Base-by-base conservation (phyloP, 2,797 vertebrate genomes). In the Graptemys geographica region DNA sequence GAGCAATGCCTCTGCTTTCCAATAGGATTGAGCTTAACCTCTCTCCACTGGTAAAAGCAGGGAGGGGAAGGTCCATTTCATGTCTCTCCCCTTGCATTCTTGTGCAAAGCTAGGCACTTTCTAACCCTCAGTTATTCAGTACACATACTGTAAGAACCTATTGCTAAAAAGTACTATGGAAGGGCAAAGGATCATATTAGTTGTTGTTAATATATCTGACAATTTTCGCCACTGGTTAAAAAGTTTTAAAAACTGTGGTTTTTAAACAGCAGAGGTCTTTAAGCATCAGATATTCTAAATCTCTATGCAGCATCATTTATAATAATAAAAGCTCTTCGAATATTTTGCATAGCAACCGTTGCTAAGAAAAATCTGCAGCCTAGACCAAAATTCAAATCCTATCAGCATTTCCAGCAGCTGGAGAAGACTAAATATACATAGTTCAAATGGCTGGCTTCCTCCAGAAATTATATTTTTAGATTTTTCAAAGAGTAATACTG, bases 311-410 rank as follows among this genome's bases (percentile, higher is more conserved):
- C 88, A 96, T 95, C 84, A 97, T 57, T 95, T 97, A 96, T 87
- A 96, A 89, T 92, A 97, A 89, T 91, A 97, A 89, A 92, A 95
- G 96, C 80, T 31, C 76, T 87, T 79, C 76, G 89, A 92, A 97
- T 97, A 95, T 96, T 97, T 97, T 95, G 90, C 96, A 93, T 97
- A 92, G 98, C 97, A 98, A 97, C 96, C 96, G 96, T 98, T 98
- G 97, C 98, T 98, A 98, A 97, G 96, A 97, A 94, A 98, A 96
- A 96, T 72, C 94, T 96, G 89, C 88, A 95, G 80, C 94, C 90
- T 97, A 92, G 96, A 94, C 93, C 94, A 97, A 97, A 97, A 97
- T 97, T 96, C 88, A 96, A 96, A 95, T 84, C 91, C 92, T 94
- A 96, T 97, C 89, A 96, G 92, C 96, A 96, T 96, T 97, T 97